Conservation (phyloP, 2,797 vertebrate species). For the Sebastolobus alascanus region DNA sequence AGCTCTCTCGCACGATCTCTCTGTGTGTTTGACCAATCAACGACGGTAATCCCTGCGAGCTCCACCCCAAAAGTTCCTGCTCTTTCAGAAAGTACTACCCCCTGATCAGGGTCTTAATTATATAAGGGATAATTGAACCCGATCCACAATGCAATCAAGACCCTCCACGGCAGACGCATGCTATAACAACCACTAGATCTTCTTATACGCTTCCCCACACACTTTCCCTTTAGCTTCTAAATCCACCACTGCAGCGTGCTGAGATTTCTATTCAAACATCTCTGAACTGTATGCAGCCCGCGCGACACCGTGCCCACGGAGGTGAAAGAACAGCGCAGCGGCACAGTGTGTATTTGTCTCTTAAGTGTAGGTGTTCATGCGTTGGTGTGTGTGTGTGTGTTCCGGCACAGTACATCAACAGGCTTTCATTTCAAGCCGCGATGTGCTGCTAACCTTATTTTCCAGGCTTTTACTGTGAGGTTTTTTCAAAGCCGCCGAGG, state of each 20-base stretch:
- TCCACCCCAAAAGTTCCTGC: too few relatives aligned
- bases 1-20: too few relatives aligned
- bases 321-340: constrained; percentile 40
- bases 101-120: too few relatives aligned
- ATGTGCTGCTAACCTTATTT: constrained; percentile 74
- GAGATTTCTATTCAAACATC: constrained; percentile 38
- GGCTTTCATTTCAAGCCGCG: constrained; percentile 73
- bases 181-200: constrained; percentile 9
- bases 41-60: too few relatives aligned
- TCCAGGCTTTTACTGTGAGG: constrained; percentile 60
- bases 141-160: background rate
- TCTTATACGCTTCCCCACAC: constrained; percentile 1
- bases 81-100: too few relatives aligned
- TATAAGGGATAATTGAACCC: background rate
- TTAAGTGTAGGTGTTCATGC: constrained; percentile 30
- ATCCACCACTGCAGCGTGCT: background rate
- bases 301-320: constrained; percentile 7
- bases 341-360: constrained; percentile 28
- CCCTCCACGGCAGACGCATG: background rate
- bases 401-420: constrained; percentile 57
- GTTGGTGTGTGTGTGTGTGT: constrained; percentile 34
- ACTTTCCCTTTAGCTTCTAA: background rate
- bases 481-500: constrained; percentile 58
- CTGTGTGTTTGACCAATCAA: too few relatives aligned
- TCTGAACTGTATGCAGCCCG: constrained; percentile 20